Evolutionary conservation across 2,797 vertebrate genomes (phyloP).

Genomic region (Apodemus agrarius): DNA sequence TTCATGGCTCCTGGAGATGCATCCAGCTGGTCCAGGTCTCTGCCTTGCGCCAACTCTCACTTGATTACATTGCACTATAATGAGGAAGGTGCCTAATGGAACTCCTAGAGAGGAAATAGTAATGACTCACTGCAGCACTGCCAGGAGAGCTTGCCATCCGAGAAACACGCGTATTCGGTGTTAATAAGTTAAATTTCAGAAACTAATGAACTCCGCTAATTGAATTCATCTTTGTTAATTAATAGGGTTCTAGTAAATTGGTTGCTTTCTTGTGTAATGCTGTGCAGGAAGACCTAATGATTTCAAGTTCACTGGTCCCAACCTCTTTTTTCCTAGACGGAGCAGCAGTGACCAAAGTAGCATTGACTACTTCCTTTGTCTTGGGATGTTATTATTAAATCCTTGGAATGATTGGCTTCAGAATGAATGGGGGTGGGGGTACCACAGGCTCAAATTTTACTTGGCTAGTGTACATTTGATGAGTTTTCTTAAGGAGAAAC

Average conservation of each 20-base stretch:
- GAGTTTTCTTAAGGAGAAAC: constrained; percentile 73
- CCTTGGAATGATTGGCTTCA: constrained; percentile 53
- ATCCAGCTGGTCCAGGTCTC: constrained; percentile 49
- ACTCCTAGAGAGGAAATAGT: constrained; percentile 77
- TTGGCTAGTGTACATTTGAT: constrained; percentile 72
- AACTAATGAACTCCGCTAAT: constrained; percentile 75
- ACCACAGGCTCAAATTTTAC: constrained; percentile 22
- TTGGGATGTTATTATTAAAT: constrained; percentile 61
- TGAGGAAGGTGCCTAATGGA: constrained; percentile 79
- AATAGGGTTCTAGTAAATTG: constrained; percentile 76
- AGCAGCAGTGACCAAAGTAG: constrained; percentile 56
- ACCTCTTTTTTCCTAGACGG: constrained; percentile 46
- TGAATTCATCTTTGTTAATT: constrained; percentile 73
- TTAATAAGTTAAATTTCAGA: constrained; percentile 83
- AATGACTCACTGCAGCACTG: constrained; percentile 80
- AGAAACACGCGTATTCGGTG: constrained; percentile 77
- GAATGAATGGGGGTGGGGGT: background rate
- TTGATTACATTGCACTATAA: constrained; percentile 78
- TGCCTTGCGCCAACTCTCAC: constrained; percentile 56
- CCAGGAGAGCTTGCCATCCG: constrained; percentile 79
- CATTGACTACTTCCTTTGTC: constrained; percentile 47
- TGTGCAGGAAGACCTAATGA: constrained; percentile 73
- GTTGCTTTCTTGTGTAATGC: constrained; percentile 73
- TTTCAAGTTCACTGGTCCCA: constrained; percentile 59
- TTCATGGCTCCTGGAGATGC: constrained; percentile 55